Evolutionary conservation across 2,113 vertebrate genomes (phyloP), one percentile per base, ranked within the genome.

Genomic region (Ophiodon elongatus): DNA sequence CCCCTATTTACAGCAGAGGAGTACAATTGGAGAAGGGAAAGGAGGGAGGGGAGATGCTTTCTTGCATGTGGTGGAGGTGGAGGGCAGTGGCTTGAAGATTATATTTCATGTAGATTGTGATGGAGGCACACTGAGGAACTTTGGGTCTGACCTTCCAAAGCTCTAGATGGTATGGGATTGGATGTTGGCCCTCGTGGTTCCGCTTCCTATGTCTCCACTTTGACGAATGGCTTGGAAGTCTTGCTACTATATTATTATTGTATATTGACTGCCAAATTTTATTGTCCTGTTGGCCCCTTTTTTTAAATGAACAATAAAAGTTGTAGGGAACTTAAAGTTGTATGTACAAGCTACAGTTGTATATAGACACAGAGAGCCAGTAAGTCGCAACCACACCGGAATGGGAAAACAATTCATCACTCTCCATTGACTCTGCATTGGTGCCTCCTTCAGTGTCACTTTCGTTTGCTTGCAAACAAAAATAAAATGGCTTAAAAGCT

Each of bases 91-190:
- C 59, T 74, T 67, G 68, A 83, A 75, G 73, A 91, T 93, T 90
- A 71, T 64, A 68, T 94, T 90, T 89, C 83, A 87, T 93, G 91
- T 84, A 67, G 37, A 80, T 84, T 78, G 80, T 73, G 69, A 84
- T 73, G n/a, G 67, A 77, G 59, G 76, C 29, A 73, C 29, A 70
- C 23, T 79, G 2, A 52, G 27, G 47, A 82, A 71, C 59, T 81
- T 57, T 65, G 33, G 39, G 29, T 77, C 79, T 83, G 69, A 90
- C 82, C 74, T 82, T 74, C 31, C 56, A 69, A 68, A 56, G 35
- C 17, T 21, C 25, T 19, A 23, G 4, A 41, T 25, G 63, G 35
- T 14, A 41, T 37, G 64, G 43, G 64, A 43, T 47, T 45, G 41
- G 17, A 31, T 31, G 65, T 21, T 31, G 43, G 17, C 64, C 6